Conservation (phyloP, 2,113 vertebrate species). For the Microtus oregoni region DNA sequence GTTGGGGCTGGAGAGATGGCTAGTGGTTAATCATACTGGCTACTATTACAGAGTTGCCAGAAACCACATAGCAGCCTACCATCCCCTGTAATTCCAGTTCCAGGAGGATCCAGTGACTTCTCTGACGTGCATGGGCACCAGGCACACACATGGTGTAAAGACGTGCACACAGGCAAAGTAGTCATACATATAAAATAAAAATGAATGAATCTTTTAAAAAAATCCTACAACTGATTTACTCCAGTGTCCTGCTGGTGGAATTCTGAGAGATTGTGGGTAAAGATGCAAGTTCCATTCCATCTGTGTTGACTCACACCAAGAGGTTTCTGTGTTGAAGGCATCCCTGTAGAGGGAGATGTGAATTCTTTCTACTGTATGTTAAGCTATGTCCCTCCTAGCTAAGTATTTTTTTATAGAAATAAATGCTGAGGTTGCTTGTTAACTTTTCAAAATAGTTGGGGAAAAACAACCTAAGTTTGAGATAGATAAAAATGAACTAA, state of each 20-base stretch:
- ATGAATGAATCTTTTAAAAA: not conserved
- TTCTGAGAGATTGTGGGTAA: not conserved
- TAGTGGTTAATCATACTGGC: not conserved
- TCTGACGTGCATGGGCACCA: not conserved
- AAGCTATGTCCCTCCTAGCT: not conserved
- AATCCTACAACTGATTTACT: constrained; percentile 6
- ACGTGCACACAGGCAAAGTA: not conserved
- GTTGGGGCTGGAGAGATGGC: not conserved
- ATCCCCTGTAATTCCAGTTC: not conserved
- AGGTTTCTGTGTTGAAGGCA: not conserved
- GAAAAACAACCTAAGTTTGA: not conserved
- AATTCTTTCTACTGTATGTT: not conserved
- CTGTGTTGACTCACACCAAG: not conserved
- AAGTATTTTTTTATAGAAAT: not conserved
- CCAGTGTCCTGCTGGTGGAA: not conserved
- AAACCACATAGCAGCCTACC: not conserved
- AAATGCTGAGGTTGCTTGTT: not conserved
- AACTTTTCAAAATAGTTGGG: not conserved
- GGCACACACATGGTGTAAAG: not conserved
- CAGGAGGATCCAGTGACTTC: not conserved
- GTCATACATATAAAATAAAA: not conserved
- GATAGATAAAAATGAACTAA: not conserved
- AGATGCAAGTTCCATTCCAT: not conserved
- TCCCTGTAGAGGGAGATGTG: not conserved
- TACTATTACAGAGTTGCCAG: not conserved